Percentiles rank a stretch among this genome's conserved stretches.
Evolutionary conservation across 2,797 vertebrate genomes (phyloP).

Genomic region (Ceryle rudis): DNA sequence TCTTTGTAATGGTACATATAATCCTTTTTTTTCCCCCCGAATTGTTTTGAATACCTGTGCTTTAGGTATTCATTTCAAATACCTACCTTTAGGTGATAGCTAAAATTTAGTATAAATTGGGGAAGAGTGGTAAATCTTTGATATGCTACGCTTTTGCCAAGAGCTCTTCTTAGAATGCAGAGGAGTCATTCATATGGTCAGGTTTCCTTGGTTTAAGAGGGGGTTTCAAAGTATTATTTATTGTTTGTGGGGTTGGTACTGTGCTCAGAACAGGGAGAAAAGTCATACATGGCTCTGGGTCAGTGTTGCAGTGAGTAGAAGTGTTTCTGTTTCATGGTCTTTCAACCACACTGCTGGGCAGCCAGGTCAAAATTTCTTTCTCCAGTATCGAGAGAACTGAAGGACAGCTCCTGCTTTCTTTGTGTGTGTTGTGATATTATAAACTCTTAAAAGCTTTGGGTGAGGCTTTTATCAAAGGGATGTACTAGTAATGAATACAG

Average conservation of each 20-base stretch:
- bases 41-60: neutral
- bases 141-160: neutral
- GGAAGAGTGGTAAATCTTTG: neutral
- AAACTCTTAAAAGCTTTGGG: neutral
- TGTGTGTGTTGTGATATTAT: neutral
- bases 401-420: neutral
- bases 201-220: neutral
- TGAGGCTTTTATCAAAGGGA: neutral
- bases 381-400: neutral
- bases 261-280: neutral
- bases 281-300: neutral
- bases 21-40: no score
- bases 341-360: neutral
- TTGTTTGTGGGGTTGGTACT: no score
- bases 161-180: neutral
- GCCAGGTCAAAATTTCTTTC: neutral
- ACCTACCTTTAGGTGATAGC: neutral
- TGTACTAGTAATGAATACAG: neutral
- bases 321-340: neutral
- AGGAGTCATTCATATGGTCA: neutral
- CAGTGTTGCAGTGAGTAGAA: neutral
- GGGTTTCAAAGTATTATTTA: neutral
- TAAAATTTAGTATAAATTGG: neutral
- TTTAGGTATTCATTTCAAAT: no score
- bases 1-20: neutral